Evolutionary conservation across 1,140 invertebrate genomes (phyloP).

Genomic region (Bombus sylvicola): DNA sequence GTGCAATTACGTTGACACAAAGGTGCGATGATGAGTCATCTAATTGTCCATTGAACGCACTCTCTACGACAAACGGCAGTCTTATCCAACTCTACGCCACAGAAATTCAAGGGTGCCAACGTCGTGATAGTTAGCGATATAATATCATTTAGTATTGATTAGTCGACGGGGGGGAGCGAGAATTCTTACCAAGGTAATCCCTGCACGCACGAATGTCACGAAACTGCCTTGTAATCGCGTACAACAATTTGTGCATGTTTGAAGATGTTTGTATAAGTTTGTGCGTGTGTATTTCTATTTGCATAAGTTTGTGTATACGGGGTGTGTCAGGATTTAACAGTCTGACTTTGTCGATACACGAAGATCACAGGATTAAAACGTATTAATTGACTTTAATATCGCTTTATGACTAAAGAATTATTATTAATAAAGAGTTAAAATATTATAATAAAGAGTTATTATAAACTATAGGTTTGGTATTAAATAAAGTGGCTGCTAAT

Average conservation of each 20-base stretch:
- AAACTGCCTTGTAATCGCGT: not conserved
- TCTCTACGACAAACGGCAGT: not conserved
- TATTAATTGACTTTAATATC: too few species aligned
- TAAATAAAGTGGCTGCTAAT: too few species aligned
- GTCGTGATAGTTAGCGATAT: constrained; percentile 26
- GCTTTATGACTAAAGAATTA: too few species aligned
- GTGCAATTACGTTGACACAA: constrained; percentile 19
- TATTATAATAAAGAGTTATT: too few species aligned
- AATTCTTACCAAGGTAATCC: constrained; percentile 48
- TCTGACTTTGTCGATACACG: too few species aligned
- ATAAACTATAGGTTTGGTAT: too few species aligned
- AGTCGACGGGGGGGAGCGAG: not conserved
- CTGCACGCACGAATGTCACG: constrained; percentile 50
- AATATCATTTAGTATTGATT: constrained; percentile 64
- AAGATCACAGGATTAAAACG: too few species aligned
- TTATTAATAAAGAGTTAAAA: too few species aligned
- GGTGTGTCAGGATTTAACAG: not conserved
- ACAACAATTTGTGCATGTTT: too few species aligned
- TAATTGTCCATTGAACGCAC: constrained; percentile 16
- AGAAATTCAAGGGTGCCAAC: constrained; percentile 53
- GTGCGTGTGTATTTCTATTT: not conserved
- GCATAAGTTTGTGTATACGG: too few species aligned
- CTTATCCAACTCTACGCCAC: constrained; percentile 20
- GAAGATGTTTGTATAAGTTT: not conserved
- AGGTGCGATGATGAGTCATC: constrained; percentile 18